Percentiles rank a stretch among this genome's conserved stretches.
phyloP scores from a whole-genome alignment of 1,140 invertebrate species.

The Hyles vespertilio region DNA sequence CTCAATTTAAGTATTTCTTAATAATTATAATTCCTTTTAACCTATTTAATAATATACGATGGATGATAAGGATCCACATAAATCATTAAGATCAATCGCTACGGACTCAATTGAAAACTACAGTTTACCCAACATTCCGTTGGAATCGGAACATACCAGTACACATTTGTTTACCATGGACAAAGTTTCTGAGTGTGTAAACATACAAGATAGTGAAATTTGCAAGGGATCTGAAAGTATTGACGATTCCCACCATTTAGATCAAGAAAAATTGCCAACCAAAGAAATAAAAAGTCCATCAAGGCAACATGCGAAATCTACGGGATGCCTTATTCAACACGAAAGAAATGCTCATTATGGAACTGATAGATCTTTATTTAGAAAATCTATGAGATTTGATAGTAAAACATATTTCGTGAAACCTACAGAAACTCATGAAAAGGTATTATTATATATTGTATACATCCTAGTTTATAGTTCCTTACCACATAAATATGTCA shows the following conservation, averaged over 20 bases:
- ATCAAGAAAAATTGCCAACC: too few relatives aligned
- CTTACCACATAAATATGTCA: too few relatives aligned
- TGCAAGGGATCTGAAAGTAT: too few relatives aligned
- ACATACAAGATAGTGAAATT: too few relatives aligned
- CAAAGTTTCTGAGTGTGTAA: background rate
- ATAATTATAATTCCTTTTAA: background rate
- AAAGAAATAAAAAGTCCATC: too few relatives aligned
- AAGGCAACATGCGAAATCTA: background rate
- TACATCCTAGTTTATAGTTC: too few relatives aligned
- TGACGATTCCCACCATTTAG: too few relatives aligned
- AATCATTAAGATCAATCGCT: conserved; percentile 12
- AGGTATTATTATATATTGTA: too few relatives aligned
- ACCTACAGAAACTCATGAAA: background rate
- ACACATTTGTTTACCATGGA: background rate
- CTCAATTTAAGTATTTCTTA: too few relatives aligned
- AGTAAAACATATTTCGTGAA: background rate
- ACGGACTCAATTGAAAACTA: conserved; percentile 29
- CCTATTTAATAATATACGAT: background rate
- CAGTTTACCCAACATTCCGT: conserved; percentile 20
- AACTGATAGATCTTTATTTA: too few relatives aligned
- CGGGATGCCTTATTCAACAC: background rate
- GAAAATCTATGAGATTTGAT: too few relatives aligned
- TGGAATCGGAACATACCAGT: background rate
- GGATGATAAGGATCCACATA: background rate
- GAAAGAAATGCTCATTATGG: too few relatives aligned